Percentiles rank a stretch among this genome's conserved stretches.
phyloP scores from a whole-genome alignment of 1,140 invertebrate genomes.

The Zaprionus camerounensis region DNA sequence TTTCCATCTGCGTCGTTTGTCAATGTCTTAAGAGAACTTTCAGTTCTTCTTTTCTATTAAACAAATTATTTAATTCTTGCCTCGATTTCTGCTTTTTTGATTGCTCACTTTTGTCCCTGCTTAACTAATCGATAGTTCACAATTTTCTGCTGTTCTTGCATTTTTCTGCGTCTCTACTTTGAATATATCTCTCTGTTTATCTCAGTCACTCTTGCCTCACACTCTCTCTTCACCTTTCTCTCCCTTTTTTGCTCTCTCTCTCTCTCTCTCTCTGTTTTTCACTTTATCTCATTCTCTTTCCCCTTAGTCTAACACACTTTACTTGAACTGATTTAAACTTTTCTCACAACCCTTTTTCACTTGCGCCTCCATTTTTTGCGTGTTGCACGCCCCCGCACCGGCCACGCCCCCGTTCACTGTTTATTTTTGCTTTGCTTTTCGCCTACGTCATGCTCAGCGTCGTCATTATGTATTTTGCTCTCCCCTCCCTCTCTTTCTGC shows the following conservation, averaged over 20 bases:
- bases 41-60: not conserved
- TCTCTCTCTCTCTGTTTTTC: not conserved
- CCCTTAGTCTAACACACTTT: not conserved
- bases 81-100: not conserved
- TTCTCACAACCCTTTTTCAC: constrained; percentile 12
- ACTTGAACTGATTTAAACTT: constrained; percentile 6
- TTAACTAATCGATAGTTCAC: not conserved
- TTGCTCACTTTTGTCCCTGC: not conserved
- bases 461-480: constrained; percentile 7
- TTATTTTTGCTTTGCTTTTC: constrained; percentile 6
- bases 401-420: not conserved
- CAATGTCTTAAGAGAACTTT: not conserved
- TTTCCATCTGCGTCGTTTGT: not conserved
- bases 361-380: not conserved
- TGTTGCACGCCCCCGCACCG: not conserved
- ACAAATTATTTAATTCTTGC: not conserved
- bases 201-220: too few species aligned
- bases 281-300: not conserved
- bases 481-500: not conserved
- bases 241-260: not conserved
- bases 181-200: not conserved
- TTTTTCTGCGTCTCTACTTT: not conserved
- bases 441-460: constrained; percentile 17
- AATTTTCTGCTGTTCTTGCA: not conserved
- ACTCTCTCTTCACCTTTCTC: not conserved